A percentile compares a stretch with the other conserved stretches of the same genome.
Conservation (phyloP, 2,888 invertebrate genomes). For the Andrena bicolor region DNA sequence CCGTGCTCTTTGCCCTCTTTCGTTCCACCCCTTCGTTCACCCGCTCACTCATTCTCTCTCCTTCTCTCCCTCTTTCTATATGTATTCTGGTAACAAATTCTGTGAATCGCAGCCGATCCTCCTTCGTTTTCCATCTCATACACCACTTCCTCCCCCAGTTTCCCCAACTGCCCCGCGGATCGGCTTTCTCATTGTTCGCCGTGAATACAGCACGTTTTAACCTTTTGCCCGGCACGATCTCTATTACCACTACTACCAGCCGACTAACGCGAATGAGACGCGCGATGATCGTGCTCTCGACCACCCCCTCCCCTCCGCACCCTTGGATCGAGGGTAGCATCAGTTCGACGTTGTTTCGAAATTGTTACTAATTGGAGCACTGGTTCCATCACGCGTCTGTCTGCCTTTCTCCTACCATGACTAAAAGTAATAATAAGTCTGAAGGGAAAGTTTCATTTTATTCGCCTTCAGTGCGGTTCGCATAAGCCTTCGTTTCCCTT, state of each 20-base stretch:
- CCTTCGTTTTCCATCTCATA: conserved; percentile 3
- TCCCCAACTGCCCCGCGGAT: conserved; percentile 13
- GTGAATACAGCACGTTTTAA: conserved; percentile 48
- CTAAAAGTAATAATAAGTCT: conserved; percentile 21
- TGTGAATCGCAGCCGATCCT: conserved; percentile 43
- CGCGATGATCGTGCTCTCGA: conserved; percentile 23
- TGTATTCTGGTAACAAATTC: conserved; percentile 53
- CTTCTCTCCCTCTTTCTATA: neutral
- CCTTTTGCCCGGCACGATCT: conserved; percentile 33
- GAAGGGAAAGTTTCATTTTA: neutral
- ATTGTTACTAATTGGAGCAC: conserved; percentile 65
- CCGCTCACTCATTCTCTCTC: neutral
- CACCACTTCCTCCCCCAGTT: neutral
- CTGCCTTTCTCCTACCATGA: neutral
- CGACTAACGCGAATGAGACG: conserved; percentile 29
- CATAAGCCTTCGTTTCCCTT: neutral
- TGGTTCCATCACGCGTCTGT: conserved; percentile 17
- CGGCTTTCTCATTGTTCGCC: conserved; percentile 35
- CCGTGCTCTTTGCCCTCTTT: conserved; percentile 12
- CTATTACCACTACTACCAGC: conserved; percentile 18
- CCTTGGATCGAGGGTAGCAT: conserved; percentile 16
- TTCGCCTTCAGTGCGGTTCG: neutral
- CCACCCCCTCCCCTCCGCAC: neutral
- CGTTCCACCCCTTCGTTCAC: neutral
- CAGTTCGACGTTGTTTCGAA: conserved; percentile 59